Evolutionary conservation across 2,797 vertebrate genomes (phyloP), one percentile per base, ranked within the genome.

Genomic region (Notoglanidium macrostoma): DNA sequence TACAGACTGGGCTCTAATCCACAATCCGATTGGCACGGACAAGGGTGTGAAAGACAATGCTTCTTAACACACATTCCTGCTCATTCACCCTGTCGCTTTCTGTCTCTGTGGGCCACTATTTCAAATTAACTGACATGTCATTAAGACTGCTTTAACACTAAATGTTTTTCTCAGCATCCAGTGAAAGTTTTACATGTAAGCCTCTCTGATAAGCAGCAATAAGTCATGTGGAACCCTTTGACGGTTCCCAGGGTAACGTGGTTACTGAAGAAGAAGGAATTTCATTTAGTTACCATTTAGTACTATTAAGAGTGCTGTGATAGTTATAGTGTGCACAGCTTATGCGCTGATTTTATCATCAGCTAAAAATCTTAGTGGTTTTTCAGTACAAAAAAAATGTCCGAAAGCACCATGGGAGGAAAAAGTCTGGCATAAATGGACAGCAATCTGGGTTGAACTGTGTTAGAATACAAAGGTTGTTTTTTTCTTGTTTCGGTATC

Each of bases 1-100:
- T 76, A 85, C 89, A 90, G 88, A 90, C 83, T 88, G 87, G 87
- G 89, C 88, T 54, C 35, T 87, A 90, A 87, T 89, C 90, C 87
- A 67, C 89, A 90, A 92, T 90, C 89, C 84, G 85, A 91, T 92
- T 90, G 89, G 86, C 85, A 86, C 82, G 83, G 87, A 89, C 84
- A 88, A 57, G 81, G 73, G 59, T 88, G 85, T 92, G 89, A 91
- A 89, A 89, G 81, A 89, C 74, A 61, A 51, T n/a, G 54, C 83
- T 90, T 68, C 23, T 63, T 74, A 68, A 73, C 63, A 61, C 35
- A 49, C 79, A 40, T 11, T 68, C 70, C 2, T 74, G 49, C 63
- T 83, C 26, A 85, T 61, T 68, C 82, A 46, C 46, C 78, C 57
- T 23, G 61, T 73, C 40, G 14, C 8, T 65, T 61, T 73, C 19